phyloP scores from a whole-genome alignment of 2,888 invertebrate species.

The Stenodera caucasica region DNA sequence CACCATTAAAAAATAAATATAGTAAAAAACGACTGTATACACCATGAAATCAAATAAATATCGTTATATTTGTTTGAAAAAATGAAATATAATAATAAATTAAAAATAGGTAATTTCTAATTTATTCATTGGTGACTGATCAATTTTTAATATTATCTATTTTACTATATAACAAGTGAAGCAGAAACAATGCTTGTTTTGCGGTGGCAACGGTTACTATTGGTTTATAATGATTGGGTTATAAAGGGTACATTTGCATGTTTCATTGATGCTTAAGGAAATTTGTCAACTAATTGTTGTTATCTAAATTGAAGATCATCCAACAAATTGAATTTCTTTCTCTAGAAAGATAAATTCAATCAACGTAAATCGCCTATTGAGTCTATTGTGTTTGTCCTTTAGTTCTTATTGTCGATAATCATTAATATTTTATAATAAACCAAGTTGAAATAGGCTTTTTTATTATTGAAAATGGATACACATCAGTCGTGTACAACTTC shows the following conservation, averaged over 20 bases:
- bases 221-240: constrained; percentile 9
- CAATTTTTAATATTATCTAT: constrained; percentile 7
- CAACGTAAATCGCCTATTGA: too few species aligned
- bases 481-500: constrained; percentile 7
- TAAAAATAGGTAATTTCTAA: too few species aligned
- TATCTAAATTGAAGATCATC: constrained; percentile 9
- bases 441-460: neutral
- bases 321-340: too few species aligned
- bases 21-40: neutral
- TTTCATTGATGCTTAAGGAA: constrained; percentile 9
- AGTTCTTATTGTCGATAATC: neutral
- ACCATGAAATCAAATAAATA: neutral
- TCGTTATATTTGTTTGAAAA: neutral
- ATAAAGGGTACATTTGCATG: constrained; percentile 12
- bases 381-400: too few species aligned
- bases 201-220: neutral
- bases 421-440: constrained; percentile 14
- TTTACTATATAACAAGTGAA: neutral
- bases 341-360: too few species aligned
- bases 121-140: neutral
- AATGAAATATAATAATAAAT: too few species aligned
- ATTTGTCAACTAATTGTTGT: constrained; percentile 16
- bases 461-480: constrained; percentile 6
- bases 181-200: constrained; percentile 8
- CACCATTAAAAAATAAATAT: neutral